Evolutionary conservation across 2,888 invertebrate species (phyloP).

Genomic region (Nephrotoma flavescens): DNA sequence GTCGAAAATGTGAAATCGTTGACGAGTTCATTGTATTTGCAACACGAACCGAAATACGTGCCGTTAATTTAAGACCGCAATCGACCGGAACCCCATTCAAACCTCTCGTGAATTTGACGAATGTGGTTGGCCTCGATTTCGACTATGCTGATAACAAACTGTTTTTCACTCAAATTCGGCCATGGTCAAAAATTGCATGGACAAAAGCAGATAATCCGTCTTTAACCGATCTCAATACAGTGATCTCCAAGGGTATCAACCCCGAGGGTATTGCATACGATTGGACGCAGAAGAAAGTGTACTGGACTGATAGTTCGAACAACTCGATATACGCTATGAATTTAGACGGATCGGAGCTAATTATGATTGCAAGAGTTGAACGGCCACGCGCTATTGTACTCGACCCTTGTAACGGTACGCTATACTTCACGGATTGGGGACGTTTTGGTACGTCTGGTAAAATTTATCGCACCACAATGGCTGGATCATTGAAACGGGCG

Average conservation of each 20-base stretch:
- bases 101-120: conserved; percentile 71
- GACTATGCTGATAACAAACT: conserved; percentile 78
- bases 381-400: conserved; percentile 89
- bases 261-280: conserved; percentile 93
- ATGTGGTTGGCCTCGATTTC: conserved; percentile 91
- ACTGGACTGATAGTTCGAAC: conserved; percentile 94
- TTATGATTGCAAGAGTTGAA: conserved; percentile 87
- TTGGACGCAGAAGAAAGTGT: conserved; percentile 94
- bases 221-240: conserved; percentile 43
- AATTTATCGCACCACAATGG: conserved; percentile 92
- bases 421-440: conserved; percentile 96
- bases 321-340: conserved; percentile 93
- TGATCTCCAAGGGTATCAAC: conserved; percentile 68
- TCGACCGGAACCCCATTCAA: conserved; percentile 72
- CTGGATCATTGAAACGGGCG: conserved; percentile 77
- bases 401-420: conserved; percentile 88
- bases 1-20: conserved; percentile 64
- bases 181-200: conserved; percentile 78
- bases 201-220: conserved; percentile 58
- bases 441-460: conserved; percentile 84
- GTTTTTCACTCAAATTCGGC: conserved; percentile 86
- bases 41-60: conserved; percentile 84
- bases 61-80: conserved; percentile 74
- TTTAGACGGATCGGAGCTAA: conserved; percentile 68
- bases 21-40: conserved; percentile 87